phyloP scores from a whole-genome alignment of 2,113 vertebrate genomes.

The Solea solea region DNA sequence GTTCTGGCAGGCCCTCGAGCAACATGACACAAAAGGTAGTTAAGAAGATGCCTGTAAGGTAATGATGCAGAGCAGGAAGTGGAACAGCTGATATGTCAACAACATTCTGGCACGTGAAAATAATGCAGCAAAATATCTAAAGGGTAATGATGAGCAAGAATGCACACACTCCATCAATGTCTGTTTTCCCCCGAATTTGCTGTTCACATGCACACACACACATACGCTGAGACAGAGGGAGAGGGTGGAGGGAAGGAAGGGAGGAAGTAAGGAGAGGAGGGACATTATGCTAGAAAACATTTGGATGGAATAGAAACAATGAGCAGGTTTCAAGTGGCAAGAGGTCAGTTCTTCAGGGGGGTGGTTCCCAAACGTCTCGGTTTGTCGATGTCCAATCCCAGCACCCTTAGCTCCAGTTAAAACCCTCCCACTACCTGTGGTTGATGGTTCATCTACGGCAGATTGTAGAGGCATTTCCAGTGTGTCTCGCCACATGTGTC shows the following conservation, averaged over 20 bases:
- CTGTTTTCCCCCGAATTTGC: conserved; percentile 30
- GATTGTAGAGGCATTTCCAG: conserved; percentile 52
- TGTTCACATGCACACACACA: conserved; percentile 16
- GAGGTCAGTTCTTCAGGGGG: conserved; percentile 69
- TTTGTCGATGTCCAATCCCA: conserved; percentile 48
- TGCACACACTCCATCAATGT: conserved; percentile 32
- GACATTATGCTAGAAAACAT: conserved; percentile 66
- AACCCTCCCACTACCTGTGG: conserved; percentile 63
- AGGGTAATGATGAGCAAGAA: conserved; percentile 48
- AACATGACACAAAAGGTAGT: conserved; percentile 41
- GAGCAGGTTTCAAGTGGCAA: conserved; percentile 75
- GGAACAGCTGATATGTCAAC: conserved; percentile 54
- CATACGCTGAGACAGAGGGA: conserved; percentile 18
- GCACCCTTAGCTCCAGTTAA: conserved; percentile 53
- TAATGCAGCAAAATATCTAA: conserved; percentile 54
- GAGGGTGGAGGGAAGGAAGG: not conserved
- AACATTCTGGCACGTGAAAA: conserved; percentile 62
- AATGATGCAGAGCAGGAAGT: conserved; percentile 30
- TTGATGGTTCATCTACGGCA: conserved; percentile 41
- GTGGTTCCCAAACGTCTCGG: conserved; percentile 49
- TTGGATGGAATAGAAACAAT: conserved; percentile 74
- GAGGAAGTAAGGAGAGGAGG: conserved; percentile 1
- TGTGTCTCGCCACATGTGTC: conserved; percentile 55
- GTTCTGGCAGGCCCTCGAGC: conserved; percentile 41
- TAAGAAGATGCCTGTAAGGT: conserved; percentile 29